phyloP scores from a whole-genome alignment of 2,113 vertebrate species.

The Orcinus orca region DNA sequence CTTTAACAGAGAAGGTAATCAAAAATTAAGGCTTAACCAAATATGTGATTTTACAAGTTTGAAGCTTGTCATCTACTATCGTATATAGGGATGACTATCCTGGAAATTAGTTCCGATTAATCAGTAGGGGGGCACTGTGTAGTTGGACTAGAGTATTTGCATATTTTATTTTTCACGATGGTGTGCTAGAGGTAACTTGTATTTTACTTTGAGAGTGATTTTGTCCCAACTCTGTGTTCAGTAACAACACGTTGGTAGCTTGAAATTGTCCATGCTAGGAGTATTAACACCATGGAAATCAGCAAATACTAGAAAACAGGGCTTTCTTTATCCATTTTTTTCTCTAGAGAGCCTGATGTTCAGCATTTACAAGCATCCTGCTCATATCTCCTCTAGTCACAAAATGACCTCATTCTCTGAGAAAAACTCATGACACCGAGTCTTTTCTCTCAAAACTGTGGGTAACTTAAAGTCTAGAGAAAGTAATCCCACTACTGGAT shows the following conservation, averaged over 20 bases:
- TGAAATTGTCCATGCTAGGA: background rate
- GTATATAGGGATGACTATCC: background rate
- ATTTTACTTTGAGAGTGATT: background rate
- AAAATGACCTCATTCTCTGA: background rate
- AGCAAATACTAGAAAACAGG: background rate
- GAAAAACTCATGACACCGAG: background rate
- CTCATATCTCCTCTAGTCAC: background rate
- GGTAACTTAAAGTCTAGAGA: background rate
- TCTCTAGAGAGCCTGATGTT: background rate
- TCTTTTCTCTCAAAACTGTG: background rate
- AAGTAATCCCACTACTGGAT: background rate
- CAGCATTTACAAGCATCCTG: background rate
- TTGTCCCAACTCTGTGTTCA: background rate
- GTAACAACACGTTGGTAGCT: background rate
- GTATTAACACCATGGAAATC: background rate
- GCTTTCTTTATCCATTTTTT: background rate
- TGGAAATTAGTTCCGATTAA: background rate
- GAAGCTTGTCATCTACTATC: background rate
- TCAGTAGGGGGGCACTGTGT: background rate
- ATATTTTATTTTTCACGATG: background rate
- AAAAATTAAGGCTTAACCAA: background rate
- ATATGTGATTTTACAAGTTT: background rate
- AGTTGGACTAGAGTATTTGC: background rate
- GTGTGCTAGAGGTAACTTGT: background rate
- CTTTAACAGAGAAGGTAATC: background rate